These are phyloP conservation scores for Amblyjoppa fuscipennis DNA, from an alignment of 2,888 invertebrate genomes.

Conservation along the genomic window DNA sequence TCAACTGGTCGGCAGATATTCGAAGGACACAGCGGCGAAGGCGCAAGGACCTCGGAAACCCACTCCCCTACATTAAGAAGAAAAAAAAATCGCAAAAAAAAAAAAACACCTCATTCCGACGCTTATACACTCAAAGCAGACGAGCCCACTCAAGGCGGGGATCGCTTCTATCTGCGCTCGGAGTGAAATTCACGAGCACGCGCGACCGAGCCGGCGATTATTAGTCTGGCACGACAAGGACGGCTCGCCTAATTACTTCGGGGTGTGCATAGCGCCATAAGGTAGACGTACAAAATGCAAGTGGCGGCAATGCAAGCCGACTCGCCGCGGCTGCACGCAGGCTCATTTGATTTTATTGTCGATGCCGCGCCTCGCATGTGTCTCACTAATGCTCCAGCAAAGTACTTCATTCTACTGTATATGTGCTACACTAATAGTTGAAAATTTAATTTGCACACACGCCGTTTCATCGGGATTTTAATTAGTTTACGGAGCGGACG, in stretches of 20 bases:
- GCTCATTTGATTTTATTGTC: slow-evolving; percentile 65
- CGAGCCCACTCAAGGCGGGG: slow-evolving; percentile 12
- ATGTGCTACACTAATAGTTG: not conserved
- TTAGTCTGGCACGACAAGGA: slow-evolving; percentile 57
- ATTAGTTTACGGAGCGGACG: not conserved
- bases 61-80: slow-evolving; percentile 55
- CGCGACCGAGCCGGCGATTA: slow-evolving; percentile 65
- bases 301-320: slow-evolving; percentile 16
- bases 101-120: slow-evolving; percentile 50
- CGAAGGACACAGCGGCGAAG: slow-evolving; percentile 54
- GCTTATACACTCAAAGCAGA: slow-evolving; percentile 25
- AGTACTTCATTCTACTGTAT: slow-evolving; percentile 18
- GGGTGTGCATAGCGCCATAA: slow-evolving; percentile 57
- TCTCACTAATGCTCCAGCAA: slow-evolving; percentile 9
- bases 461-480: not conserved
- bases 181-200: slow-evolving; percentile 52
- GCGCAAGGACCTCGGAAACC: slow-evolving; percentile 62
- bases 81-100: not conserved
- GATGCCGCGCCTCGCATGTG: slow-evolving; percentile 20
- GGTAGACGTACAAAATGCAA: slow-evolving; percentile 52
- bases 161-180: slow-evolving; percentile 21
- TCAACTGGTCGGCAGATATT: slow-evolving; percentile 46
- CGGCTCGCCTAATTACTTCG: slow-evolving; percentile 72
- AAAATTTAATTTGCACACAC: not conserved
- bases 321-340: slow-evolving; percentile 53